phyloP scores from a whole-genome alignment of 2,888 invertebrate species.

The Dichetophora obliterata region DNA sequence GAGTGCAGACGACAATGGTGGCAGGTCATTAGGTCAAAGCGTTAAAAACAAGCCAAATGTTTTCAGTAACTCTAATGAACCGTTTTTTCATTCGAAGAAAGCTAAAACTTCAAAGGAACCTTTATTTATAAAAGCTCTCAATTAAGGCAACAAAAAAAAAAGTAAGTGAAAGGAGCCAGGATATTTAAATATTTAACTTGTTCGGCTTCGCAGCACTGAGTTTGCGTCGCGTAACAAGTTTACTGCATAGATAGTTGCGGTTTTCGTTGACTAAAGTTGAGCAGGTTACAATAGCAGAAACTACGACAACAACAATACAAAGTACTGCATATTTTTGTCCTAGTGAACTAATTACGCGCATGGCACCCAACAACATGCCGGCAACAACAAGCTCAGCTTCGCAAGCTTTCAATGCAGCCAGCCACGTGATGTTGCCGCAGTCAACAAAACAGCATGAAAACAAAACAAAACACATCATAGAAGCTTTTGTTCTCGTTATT shows the following conservation, averaged over 20 bases:
- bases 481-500: not conserved
- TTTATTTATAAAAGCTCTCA: not conserved
- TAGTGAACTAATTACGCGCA: constrained; percentile 24
- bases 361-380: constrained; percentile 4
- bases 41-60: not conserved
- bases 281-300: not conserved
- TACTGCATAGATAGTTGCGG: constrained; percentile 20
- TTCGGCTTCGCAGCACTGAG: not conserved
- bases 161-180: not conserved
- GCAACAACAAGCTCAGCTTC: constrained; percentile 12
- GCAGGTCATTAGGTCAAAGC: constrained; percentile 26
- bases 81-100: not conserved
- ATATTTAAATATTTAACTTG: constrained; percentile 7
- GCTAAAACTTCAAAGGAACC: not conserved
- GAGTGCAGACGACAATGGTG: not conserved
- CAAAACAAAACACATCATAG: not conserved
- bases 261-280: constrained; percentile 21
- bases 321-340: constrained; percentile 13
- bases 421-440: constrained; percentile 29
- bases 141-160: not conserved
- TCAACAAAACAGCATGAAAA: not conserved
- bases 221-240: not conserved
- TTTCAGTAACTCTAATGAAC: not conserved
- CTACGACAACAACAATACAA: not conserved
- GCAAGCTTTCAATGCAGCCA: constrained; percentile 7